phyloP scores from a whole-genome alignment of 1,140 invertebrate genomes.

The Tyrophagus putrescentiae region DNA sequence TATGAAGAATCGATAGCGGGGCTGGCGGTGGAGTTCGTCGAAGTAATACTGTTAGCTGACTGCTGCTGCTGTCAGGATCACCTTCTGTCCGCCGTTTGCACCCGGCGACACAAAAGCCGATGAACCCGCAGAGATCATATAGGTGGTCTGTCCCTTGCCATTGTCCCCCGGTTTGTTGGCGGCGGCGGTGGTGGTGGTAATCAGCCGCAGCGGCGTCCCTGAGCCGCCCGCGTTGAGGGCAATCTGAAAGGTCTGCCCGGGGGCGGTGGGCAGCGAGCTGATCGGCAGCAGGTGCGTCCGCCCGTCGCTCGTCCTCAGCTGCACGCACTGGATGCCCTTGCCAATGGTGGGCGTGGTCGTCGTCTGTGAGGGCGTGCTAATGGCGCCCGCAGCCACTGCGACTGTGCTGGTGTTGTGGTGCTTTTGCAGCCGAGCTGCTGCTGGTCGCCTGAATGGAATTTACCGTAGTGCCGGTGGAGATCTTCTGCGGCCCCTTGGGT shows the following conservation, averaged over 20 bases:
- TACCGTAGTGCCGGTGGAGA: constrained; percentile 19
- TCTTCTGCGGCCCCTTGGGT: constrained; percentile 19
- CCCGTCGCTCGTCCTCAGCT: constrained; percentile 4
- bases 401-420: too few species aligned
- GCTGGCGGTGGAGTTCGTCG: background rate
- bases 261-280: background rate
- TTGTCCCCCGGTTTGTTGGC: too few species aligned
- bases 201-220: too few species aligned
- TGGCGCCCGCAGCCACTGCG: constrained; percentile 23
- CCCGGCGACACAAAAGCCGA: too few species aligned
- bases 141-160: too few species aligned
- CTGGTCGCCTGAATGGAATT: constrained; percentile 11
- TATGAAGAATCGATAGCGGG: background rate
- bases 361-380: background rate
- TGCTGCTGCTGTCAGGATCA: too few species aligned
- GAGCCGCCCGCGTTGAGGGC: background rate
- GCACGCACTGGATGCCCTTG: constrained; percentile 1
- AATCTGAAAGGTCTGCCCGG: background rate
- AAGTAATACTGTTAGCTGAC: background rate
- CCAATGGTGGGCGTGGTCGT: background rate
- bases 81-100: too few species aligned
- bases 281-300: background rate
- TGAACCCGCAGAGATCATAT: too few species aligned
- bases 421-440: too few species aligned
- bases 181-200: too few species aligned